Evolutionary conservation across 2,888 invertebrate species (phyloP).

Genomic region (Neocrepidodera transversa): DNA sequence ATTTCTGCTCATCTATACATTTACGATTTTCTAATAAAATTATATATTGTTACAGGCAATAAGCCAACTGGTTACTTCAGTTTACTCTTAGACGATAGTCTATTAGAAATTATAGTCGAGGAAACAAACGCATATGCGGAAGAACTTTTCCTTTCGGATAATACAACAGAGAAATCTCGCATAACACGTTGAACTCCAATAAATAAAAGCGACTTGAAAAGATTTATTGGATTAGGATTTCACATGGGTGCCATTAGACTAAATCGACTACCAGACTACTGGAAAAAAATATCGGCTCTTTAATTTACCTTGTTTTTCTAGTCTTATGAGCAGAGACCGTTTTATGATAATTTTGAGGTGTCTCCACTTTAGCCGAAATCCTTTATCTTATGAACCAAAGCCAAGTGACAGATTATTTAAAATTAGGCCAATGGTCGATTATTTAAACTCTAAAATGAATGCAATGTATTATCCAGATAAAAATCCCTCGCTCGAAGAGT

Average conservation of each 20-base stretch:
- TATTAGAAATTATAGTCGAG: constrained; percentile 1
- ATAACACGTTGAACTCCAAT: constrained; percentile 14
- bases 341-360: constrained; percentile 34
- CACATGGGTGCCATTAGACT: constrained; percentile 28
- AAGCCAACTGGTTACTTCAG: no score
- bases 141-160: neutral
- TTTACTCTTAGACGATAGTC: neutral
- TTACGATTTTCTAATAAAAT: no score
- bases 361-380: constrained; percentile 32
- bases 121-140: constrained; percentile 8
- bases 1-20: neutral
- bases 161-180: constrained; percentile 11
- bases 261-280: constrained; percentile 24
- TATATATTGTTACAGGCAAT: neutral
- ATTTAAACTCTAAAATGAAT: constrained; percentile 48
- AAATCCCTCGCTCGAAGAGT: constrained; percentile 35
- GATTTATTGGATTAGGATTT: constrained; percentile 17
- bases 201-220: constrained; percentile 4
- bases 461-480: constrained; percentile 36
- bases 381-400: neutral
- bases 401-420: constrained; percentile 36
- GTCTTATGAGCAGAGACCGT: constrained; percentile 33
- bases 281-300: constrained; percentile 35
- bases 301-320: constrained; percentile 24
- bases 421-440: constrained; percentile 50